phyloP scores from a whole-genome alignment of 2,797 vertebrate species.

The Dendrocincla tyrannina region DNA sequence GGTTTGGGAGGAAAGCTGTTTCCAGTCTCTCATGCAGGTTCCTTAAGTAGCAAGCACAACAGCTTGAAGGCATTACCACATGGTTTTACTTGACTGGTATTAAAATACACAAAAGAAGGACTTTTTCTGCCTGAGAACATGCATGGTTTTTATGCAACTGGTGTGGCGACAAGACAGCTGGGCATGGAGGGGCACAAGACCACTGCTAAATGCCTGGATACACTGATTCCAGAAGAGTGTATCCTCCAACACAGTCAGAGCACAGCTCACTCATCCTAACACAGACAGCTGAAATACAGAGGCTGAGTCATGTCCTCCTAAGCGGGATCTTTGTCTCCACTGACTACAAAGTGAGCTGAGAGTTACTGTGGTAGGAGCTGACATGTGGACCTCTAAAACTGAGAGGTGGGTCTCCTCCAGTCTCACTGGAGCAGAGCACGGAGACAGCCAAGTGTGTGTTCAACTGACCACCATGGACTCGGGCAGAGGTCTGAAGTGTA shows the following conservation, averaged over 20 bases:
- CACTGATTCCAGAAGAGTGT: background rate
- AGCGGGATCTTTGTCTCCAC: background rate
- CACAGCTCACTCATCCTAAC: background rate
- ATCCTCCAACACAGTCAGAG: background rate
- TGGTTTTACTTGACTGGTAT: background rate
- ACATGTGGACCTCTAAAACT: background rate
- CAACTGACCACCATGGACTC: accelerated
- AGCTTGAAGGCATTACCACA: background rate
- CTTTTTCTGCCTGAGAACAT: background rate
- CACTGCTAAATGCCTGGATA: background rate
- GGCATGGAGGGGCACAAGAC: background rate
- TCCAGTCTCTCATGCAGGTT: background rate
- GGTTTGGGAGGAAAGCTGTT: background rate
- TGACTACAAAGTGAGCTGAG: background rate
- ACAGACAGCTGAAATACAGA: accelerated
- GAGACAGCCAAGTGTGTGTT: background rate
- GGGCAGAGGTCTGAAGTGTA: background rate
- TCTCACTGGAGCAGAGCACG: background rate
- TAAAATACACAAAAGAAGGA: background rate
- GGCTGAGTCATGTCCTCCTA: background rate
- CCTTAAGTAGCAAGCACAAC: background rate
- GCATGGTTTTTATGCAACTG: background rate
- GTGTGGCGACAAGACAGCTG: background rate
- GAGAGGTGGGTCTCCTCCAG: background rate
- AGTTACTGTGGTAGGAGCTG: background rate